These are phyloP conservation scores for Zelostemma sp. DNA, from an alignment of 1,140 invertebrate genomes.

Conservation along the genomic window DNA sequence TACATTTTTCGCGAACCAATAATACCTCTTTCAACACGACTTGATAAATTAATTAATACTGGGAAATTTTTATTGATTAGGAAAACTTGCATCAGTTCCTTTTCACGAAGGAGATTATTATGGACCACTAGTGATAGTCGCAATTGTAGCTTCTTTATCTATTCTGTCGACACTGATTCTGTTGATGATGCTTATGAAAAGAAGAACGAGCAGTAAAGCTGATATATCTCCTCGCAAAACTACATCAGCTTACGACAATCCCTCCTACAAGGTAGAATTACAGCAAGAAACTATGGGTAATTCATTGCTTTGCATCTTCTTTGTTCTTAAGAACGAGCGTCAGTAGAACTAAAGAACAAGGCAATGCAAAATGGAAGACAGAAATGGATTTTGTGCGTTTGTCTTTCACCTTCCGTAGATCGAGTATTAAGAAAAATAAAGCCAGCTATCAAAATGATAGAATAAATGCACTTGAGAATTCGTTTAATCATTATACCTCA, in stretches of 20 bases:
- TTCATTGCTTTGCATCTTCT: conserved; percentile 12
- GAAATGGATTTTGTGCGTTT: too few relatives aligned
- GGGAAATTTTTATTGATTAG: conserved; percentile 56
- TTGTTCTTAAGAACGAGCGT: too few relatives aligned
- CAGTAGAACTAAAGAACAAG: too few relatives aligned
- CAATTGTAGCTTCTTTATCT: conserved; percentile 86
- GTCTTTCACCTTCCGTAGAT: too few relatives aligned
- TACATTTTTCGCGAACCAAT: conserved; percentile 34
- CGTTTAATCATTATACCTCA: too few relatives aligned
- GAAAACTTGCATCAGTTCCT: conserved; percentile 74
- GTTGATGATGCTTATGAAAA: conserved; percentile 82
- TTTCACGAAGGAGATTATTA: conserved; percentile 82
- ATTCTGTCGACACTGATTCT: conserved; percentile 84
- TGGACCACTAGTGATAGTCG: conserved; percentile 86
- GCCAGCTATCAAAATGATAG: too few relatives aligned
- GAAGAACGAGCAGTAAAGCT: conserved; percentile 76
- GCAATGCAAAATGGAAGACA: too few relatives aligned
- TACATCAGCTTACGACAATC: conserved; percentile 90
- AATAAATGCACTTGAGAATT: too few relatives aligned
- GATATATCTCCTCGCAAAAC: conserved; percentile 78
- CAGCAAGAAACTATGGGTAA: conserved; percentile 91
- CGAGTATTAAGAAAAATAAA: too few relatives aligned
- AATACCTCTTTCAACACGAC: neutral
- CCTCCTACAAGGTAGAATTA: conserved; percentile 93
- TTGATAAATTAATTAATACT: too few relatives aligned